Evolutionary conservation across 2,888 invertebrate genomes (phyloP), one percentile per base, ranked within the genome.

Genomic region (Morpho achilles): DNA sequence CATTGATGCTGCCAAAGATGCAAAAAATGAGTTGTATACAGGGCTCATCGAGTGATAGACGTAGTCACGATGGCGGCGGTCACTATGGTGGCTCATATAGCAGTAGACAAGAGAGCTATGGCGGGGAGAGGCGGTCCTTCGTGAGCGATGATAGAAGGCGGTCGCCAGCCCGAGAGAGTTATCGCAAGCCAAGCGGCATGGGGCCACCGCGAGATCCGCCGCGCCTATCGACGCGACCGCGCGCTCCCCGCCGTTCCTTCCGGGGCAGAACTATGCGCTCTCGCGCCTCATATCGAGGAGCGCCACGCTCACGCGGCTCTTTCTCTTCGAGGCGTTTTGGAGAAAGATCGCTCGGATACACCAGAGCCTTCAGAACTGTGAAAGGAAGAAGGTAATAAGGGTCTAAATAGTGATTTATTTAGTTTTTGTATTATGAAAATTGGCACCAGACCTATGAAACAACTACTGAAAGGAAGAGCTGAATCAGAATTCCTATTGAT

Each of bases 21-120:
- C 75, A 80, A 79, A 84, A 79, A 84, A 73, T 82, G 86, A 87
- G 76, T 88, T 89, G 74, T 91, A 86, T 90, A 85, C 91, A 91
- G 91, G 91, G 90, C 70, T 86, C 88, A 54, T 84, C 89, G 79
- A 86, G 87, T 74, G 90, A 88, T 82, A 91, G 91, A 89, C 87
- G 91, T 82, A 91, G 91, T 82, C 89, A 91, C 86, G 92, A 91
- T 72, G 90, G 88, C 76, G 88, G 90, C 76, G 87, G 91, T 68
- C 91, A 91, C 80, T 91, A 91, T 80, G 90, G 91, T 76, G 87
- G 88, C 72, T 90, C 89, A 67, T 88, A 90, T 77, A 78, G 87
- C 77, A 79, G 91, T 76, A 91, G 93, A 72, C 92, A 92, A 84
- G 92, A 92, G 62, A 84, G 85, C 79, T 91, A 91, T 77, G 74